Evolutionary conservation across 2,797 vertebrate species (phyloP), one percentile per base, ranked within the genome.

Genomic region (Phaenicophaeus curvirostris): DNA sequence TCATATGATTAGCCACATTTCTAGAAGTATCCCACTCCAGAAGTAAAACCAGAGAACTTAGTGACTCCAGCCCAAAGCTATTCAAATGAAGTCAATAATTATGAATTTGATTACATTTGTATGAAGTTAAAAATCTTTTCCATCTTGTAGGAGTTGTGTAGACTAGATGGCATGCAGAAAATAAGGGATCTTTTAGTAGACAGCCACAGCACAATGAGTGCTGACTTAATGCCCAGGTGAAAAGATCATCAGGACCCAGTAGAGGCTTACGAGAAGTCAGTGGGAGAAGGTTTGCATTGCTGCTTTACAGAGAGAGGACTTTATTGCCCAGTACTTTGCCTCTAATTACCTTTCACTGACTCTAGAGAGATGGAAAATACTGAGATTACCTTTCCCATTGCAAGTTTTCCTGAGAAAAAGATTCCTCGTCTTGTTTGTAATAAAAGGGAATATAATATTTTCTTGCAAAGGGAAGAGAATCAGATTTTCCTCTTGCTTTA

Each of bases 401-500:
- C n/a, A 48, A 66, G 7, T 77, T 84, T 90, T 91, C 48, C 78
- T 59, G 35, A 89, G 58, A 61, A 85, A 89, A 90, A 90, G 24
- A 41, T 71, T 46, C 17, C 8, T 54, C 80, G 31, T 57, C 80
- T 91, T 79, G 15, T 79, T 82, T 78, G 24, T 37, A 84, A 90
- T 85, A 73, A 89, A 95, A 94, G 23, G 31, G 80, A 84, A 63
- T 6, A 10, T 68, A 88, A 68, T 50, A 87, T 77, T 75, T 95
- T 89, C 83, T 91, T 89, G 63, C 72, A 94, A 89, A 96, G 89
- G 84, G 68, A 90, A 92, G 59, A 61, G 62, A 81, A 89, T 81
- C 35, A 54, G 48, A 86, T 94, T 95, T 86, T 93, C 75, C 87
- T 94, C 93, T 84, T 62, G 31, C 54, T 77, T 94, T 91, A 94